These are phyloP conservation scores for Epinephelus fuscoguttatus DNA, from an alignment of 2,113 vertebrate genomes.

Conservation along the genomic window DNA sequence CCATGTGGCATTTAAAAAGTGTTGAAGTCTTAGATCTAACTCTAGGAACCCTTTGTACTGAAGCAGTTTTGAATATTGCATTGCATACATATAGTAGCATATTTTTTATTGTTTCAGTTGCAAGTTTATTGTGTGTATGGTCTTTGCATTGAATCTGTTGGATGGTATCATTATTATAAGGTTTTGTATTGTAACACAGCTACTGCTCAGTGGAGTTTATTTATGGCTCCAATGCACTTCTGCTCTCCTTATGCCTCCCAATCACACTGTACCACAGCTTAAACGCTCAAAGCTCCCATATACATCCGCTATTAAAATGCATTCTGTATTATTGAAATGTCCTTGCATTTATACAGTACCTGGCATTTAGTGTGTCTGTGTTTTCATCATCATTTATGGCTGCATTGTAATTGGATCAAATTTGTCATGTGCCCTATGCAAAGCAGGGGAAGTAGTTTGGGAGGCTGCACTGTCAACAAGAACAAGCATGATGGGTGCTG, in stretches of 20 bases:
- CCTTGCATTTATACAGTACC: conserved; percentile 53
- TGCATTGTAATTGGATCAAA: conserved; percentile 49
- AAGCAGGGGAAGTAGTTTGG: conserved; percentile 9
- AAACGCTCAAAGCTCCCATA: conserved; percentile 36
- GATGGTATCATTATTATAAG: conserved; percentile 43
- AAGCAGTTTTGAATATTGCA: conserved; percentile 14
- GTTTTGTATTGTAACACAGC: conserved; percentile 39
- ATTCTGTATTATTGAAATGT: conserved; percentile 56
- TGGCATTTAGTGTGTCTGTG: conserved; percentile 54
- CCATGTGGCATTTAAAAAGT: no score
- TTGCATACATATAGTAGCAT: background rate
- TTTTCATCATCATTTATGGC: conserved; percentile 54
- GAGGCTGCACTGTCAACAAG: conserved; percentile 62
- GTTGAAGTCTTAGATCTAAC: no score
- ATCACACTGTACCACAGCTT: conserved; percentile 30
- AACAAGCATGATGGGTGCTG: conserved; percentile 40
- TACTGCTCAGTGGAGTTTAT: conserved; percentile 51
- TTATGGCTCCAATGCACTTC: conserved; percentile 43
- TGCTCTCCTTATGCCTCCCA: conserved; percentile 43
- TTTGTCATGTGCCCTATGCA: conserved; percentile 25
- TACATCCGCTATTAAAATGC: conserved; percentile 59
- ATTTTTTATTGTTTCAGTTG: conserved; percentile 30
- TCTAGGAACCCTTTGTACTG: background rate
- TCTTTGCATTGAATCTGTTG: conserved; percentile 27
- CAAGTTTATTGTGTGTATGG: conserved; percentile 29